Evolutionary conservation across 2,113 vertebrate genomes (phyloP).

Genomic region (Phaethornis superciliosus): DNA sequence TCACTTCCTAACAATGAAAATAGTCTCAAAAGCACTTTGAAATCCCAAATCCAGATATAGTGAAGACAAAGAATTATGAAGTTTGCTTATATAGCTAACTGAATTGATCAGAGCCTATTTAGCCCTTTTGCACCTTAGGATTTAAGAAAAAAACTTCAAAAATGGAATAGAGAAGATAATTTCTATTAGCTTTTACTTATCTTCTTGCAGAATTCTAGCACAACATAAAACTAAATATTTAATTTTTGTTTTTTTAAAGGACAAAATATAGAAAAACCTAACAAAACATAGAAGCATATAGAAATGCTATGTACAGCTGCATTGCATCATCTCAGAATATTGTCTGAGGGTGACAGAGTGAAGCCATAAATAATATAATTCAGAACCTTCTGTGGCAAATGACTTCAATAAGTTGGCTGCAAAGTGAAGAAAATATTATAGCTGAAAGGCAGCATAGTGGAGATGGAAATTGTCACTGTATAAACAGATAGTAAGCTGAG

Average conservation of each 20-base stretch:
- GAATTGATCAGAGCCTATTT: background rate
- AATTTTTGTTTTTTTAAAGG: background rate
- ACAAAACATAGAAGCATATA: background rate
- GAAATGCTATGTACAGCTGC: background rate
- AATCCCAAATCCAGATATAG: conserved; percentile 18
- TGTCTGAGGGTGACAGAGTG: background rate
- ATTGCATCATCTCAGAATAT: background rate
- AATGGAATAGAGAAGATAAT: background rate
- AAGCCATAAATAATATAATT: conserved; percentile 14
- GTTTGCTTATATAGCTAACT: background rate
- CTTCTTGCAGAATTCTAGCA: background rate
- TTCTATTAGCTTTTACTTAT: background rate
- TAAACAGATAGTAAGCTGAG: background rate
- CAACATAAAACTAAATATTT: background rate
- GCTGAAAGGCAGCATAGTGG: background rate
- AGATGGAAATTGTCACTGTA: background rate
- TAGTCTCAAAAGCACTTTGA: conserved; percentile 13
- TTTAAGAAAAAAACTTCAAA: background rate
- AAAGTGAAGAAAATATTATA: background rate
- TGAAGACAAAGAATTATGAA: background rate
- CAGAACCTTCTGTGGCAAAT: conserved; percentile 2
- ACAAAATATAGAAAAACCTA: background rate
- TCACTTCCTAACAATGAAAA: conserved; percentile 23
- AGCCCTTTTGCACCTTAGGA: background rate
- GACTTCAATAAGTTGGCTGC: background rate